Conservation (phyloP, 2,797 vertebrate genomes). For the Tenualosa ilisha region DNA sequence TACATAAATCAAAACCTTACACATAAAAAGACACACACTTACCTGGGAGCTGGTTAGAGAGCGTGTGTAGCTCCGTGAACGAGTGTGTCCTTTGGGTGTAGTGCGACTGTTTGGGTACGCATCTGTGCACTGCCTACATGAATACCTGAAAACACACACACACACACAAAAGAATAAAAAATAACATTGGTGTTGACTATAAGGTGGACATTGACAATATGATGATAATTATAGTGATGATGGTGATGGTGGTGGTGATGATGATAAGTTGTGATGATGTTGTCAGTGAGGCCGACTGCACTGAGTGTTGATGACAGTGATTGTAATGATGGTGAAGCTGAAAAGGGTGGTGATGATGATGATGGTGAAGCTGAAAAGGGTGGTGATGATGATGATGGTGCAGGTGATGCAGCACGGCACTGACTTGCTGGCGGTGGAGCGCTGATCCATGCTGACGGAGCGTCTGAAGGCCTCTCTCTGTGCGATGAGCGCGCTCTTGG, state of each 20-base stretch:
- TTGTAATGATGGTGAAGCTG: too few species aligned
- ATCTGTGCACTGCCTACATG: constrained; percentile 87
- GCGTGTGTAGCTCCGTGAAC: constrained; percentile 90
- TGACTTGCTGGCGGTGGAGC: constrained; percentile 73
- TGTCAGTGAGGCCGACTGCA: too few species aligned
- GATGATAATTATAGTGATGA: too few species aligned
- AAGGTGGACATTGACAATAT: too few species aligned
- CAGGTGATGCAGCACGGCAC: background rate
- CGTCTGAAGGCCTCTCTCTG: constrained; percentile 91
- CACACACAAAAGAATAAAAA: background rate
- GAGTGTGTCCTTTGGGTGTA: constrained; percentile 89
- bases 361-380: background rate
- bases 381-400: background rate
- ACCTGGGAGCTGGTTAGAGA: constrained; percentile 97
- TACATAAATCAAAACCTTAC: background rate
- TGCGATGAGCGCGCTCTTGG: constrained; percentile 82
- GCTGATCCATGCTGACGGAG: constrained; percentile 95
- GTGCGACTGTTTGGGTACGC: constrained; percentile 84
- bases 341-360: background rate
- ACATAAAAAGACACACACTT: constrained; percentile 42
- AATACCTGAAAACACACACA: constrained; percentile 73
- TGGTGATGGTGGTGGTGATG: too few species aligned
- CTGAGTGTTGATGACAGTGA: too few species aligned
- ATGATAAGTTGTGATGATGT: too few species aligned
- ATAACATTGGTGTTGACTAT: background rate